Percentiles rank a stretch among this genome's conserved stretches.
Evolutionary conservation across 2,888 invertebrate species (phyloP).

Genomic region (Caenorhabditis sp.): DNA sequence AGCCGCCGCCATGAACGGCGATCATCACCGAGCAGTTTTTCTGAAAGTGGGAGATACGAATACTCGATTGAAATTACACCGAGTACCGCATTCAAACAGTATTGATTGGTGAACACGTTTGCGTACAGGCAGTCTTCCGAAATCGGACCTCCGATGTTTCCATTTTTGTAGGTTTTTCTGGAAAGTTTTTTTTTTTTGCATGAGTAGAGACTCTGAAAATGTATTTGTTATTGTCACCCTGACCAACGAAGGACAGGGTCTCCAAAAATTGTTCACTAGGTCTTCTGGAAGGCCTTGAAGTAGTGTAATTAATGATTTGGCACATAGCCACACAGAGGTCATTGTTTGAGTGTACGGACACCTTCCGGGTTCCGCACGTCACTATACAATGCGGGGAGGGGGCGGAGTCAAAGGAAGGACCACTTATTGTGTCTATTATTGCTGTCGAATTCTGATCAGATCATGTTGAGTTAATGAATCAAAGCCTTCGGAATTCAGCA

Average conservation of each 20-base stretch:
- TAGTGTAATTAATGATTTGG: neutral
- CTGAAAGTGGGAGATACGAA: constrained; percentile 30
- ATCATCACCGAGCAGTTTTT: constrained; percentile 66
- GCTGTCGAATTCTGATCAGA: too few relatives aligned
- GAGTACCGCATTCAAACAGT: constrained; percentile 50
- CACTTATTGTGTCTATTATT: neutral
- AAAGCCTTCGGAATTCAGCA: too few relatives aligned
- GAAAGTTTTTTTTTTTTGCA: too few relatives aligned
- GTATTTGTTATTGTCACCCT: constrained; percentile 6
- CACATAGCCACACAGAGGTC: neutral
- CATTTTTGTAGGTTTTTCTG: constrained; percentile 57
- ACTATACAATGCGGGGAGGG: neutral
- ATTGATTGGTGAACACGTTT: constrained; percentile 67
- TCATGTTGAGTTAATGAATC: too few relatives aligned
- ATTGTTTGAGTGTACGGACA: neutral
- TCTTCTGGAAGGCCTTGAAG: constrained; percentile 7
- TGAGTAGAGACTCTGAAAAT: too few relatives aligned
- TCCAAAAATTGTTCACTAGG: constrained; percentile 11
- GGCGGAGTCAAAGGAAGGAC: neutral
- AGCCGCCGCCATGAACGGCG: constrained; percentile 63
- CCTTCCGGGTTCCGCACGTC: constrained; percentile 8
- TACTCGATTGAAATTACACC: neutral
- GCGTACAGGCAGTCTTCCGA: constrained; percentile 67
- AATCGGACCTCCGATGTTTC: constrained; percentile 43
- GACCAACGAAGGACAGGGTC: constrained; percentile 8